Evolutionary conservation across 2,113 vertebrate genomes (phyloP).

Genomic region (Pedionomus torquatus): DNA sequence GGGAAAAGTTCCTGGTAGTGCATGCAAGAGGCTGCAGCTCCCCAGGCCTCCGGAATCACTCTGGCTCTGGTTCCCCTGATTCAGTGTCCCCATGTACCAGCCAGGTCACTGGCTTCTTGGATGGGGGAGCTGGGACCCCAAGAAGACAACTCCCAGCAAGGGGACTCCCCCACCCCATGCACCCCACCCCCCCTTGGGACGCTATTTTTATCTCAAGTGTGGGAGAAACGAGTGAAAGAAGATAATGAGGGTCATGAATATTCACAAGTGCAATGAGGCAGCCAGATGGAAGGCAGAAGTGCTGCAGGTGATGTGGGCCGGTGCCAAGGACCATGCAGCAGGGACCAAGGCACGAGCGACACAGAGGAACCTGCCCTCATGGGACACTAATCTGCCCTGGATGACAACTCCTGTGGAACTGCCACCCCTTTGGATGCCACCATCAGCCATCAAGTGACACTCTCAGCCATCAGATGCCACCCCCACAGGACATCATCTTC

Average conservation of each 20-base stretch:
- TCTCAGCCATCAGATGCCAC: neutral
- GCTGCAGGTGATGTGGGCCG: constrained; percentile 71
- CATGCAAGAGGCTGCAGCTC: neutral
- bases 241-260: constrained; percentile 70
- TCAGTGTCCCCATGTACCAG: neutral
- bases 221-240: constrained; percentile 56
- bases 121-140: neutral
- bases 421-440: neutral
- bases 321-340: constrained; percentile 39
- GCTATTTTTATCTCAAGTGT: constrained; percentile 69
- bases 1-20: rapidly evolving
- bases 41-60: neutral
- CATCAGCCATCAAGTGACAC: neutral
- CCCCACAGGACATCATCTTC: neutral
- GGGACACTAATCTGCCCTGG: neutral
- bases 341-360: neutral
- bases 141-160: neutral
- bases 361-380: neutral
- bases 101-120: neutral
- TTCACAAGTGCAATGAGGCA: constrained; percentile 59
- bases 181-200: constrained; percentile 20
- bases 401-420: neutral
- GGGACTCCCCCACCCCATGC: rapidly evolving
- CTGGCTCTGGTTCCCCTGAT: neutral
- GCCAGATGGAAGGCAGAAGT: constrained; percentile 69